These are phyloP conservation scores for Nyctalus aviator DNA, from an alignment of 2,797 vertebrate species.

Conservation along the genomic window DNA sequence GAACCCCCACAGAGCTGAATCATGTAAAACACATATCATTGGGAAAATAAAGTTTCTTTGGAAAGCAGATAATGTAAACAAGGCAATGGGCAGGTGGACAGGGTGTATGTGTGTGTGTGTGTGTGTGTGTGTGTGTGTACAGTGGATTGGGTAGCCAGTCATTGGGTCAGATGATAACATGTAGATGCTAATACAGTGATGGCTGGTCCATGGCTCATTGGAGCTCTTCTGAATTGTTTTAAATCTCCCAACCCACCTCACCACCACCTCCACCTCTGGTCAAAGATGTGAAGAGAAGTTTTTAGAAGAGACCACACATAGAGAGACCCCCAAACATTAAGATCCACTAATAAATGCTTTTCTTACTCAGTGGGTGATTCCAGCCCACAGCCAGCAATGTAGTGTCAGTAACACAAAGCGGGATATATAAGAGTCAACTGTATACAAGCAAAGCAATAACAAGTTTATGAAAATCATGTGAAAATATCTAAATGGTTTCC, in stretches of 20 bases:
- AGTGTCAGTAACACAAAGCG: background rate
- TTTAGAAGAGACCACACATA: background rate
- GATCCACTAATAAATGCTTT: background rate
- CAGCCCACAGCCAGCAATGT: background rate
- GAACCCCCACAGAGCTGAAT: background rate
- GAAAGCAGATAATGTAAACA: conserved; percentile 51
- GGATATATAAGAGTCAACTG: background rate
- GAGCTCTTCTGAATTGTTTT: background rate
- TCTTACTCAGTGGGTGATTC: background rate
- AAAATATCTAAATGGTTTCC: background rate
- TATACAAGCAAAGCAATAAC: background rate
- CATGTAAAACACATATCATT: conserved; percentile 40
- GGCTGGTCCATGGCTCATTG: background rate
- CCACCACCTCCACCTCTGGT: background rate
- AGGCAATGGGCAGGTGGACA: fast-evolving
- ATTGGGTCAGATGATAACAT: background rate
- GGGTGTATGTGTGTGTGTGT: background rate
- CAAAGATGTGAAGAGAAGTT: background rate
- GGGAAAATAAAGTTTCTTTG: conserved; percentile 64
- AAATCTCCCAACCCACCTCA: background rate
- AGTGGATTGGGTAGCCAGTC: background rate
- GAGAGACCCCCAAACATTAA: background rate
- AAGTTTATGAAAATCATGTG: background rate
- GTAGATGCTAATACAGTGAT: background rate
- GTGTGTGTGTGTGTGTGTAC: background rate